A percentile compares a stretch with the other conserved stretches of the same genome.
These are phyloP conservation scores for Eudemis profundana DNA, from an alignment of 2,888 invertebrate genomes.

Conservation along the genomic window DNA sequence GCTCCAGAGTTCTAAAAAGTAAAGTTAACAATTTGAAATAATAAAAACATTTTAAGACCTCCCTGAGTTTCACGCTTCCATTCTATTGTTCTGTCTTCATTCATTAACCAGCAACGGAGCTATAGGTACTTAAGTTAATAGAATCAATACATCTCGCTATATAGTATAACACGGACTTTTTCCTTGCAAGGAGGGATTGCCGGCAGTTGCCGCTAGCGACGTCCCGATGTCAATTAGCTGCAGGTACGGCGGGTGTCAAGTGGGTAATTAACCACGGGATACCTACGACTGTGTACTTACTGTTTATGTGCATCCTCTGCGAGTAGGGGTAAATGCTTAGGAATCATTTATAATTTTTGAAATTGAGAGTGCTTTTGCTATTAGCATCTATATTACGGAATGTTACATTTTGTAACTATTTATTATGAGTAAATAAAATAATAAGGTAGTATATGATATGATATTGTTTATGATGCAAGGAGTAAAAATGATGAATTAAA, in stretches of 20 bases:
- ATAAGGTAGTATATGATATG: too few species aligned
- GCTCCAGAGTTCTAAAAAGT: too few species aligned
- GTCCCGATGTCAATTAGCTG: constrained; percentile 48
- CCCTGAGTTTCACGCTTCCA: too few species aligned
- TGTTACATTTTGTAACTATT: too few species aligned
- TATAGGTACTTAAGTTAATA: neutral
- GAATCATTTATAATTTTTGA: neutral
- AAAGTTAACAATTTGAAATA: too few species aligned
- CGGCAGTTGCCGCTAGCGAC: constrained; percentile 12
- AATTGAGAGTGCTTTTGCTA: neutral
- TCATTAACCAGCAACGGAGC: too few species aligned
- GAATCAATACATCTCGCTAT: neutral
- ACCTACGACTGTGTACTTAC: constrained; percentile 8
- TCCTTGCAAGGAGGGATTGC: constrained; percentile 2
- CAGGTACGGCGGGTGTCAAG: constrained; percentile 45
- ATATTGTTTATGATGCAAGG: too few species aligned
- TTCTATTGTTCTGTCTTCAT: too few species aligned
- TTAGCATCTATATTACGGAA: too few species aligned
- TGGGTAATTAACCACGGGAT: constrained; percentile 42
- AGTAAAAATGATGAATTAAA: too few species aligned
- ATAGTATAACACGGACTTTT: neutral
- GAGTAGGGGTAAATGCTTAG: constrained; percentile 1
- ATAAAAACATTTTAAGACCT: too few species aligned
- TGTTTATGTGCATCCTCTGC: constrained; percentile 9
- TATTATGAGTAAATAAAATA: too few species aligned